Percentiles rank a stretch among this genome's conserved stretches.
Conservation (phyloP, 2,797 vertebrate genomes). For the Rhinoraja longicauda region DNA sequence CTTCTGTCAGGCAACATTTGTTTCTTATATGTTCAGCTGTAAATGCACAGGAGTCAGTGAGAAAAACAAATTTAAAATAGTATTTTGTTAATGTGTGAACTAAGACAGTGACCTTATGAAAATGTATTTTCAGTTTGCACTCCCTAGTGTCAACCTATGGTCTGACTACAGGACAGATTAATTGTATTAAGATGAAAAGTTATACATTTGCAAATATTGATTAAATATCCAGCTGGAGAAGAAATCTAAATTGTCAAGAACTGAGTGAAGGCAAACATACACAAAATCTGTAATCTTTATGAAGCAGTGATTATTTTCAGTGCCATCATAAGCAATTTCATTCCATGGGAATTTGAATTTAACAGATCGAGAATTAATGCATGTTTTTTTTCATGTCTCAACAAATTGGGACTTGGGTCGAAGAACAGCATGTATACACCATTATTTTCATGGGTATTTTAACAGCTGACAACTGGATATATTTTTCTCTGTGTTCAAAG, state of each 20-base stretch:
- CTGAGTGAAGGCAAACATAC: conserved; percentile 26
- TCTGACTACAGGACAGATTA: conserved; percentile 26
- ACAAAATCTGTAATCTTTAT: conserved; percentile 27
- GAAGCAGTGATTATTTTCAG: conserved; percentile 34
- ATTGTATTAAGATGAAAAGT: conserved; percentile 26
- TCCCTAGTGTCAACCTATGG: conserved; percentile 6
- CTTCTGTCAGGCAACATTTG: not conserved
- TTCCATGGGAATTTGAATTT: conserved; percentile 19
- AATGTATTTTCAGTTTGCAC: conserved; percentile 29
- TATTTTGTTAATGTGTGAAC: not conserved
- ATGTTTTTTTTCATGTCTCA: conserved; percentile 31
- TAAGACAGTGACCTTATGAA: not conserved
- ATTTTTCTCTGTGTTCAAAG: conserved; percentile 10
- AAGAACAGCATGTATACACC: conserved; percentile 34
- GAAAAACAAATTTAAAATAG: conserved; percentile 12
- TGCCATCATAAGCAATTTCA: conserved; percentile 21
- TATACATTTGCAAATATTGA: conserved; percentile 17
- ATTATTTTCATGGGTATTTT: conserved; percentile 6
- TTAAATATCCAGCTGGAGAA: conserved; percentile 12
- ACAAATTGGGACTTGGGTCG: not conserved
- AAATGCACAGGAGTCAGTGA: not conserved
- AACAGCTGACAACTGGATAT: conserved; percentile 12
- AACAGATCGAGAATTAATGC: conserved; percentile 21
- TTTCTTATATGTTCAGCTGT: conserved; percentile 15
- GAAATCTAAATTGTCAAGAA: not conserved